phyloP scores from a whole-genome alignment of 2,113 vertebrate genomes.

The Gulo gulo region DNA sequence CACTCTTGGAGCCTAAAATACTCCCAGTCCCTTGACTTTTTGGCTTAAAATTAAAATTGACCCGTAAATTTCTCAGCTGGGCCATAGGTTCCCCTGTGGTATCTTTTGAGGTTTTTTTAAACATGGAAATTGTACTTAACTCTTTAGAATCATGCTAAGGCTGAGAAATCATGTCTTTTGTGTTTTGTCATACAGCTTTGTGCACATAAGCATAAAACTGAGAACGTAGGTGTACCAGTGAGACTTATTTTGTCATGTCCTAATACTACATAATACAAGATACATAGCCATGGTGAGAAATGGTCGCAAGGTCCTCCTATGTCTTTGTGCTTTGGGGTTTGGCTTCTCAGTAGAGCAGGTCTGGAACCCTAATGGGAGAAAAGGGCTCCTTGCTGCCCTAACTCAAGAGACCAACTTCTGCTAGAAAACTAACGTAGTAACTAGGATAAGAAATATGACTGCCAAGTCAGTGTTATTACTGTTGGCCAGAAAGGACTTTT shows the following conservation, averaged over 20 bases:
- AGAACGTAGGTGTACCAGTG: neutral
- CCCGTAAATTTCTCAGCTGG: neutral
- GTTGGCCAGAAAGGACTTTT: neutral
- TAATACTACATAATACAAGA: neutral
- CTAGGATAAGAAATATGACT: neutral
- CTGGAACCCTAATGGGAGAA: neutral
- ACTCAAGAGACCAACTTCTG: neutral
- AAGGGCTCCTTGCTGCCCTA: neutral
- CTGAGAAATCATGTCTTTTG: neutral
- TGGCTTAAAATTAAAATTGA: neutral
- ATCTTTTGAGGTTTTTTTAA: neutral
- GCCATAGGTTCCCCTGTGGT: neutral
- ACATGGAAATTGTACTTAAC: neutral
- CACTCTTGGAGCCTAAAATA: neutral
- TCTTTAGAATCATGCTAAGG: neutral
- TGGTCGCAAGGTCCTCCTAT: neutral
- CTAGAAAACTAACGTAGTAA: neutral
- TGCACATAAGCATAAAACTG: neutral
- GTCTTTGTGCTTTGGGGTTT: neutral
- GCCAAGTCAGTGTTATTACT: neutral
- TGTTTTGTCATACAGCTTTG: neutral
- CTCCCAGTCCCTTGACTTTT: neutral
- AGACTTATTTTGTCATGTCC: neutral
- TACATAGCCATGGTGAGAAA: rapidly evolving
- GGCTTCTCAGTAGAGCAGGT: neutral